These are phyloP conservation scores for Temnothorax ravouxi DNA, from an alignment of 2,888 invertebrate genomes.

Conservation along the genomic window DNA sequence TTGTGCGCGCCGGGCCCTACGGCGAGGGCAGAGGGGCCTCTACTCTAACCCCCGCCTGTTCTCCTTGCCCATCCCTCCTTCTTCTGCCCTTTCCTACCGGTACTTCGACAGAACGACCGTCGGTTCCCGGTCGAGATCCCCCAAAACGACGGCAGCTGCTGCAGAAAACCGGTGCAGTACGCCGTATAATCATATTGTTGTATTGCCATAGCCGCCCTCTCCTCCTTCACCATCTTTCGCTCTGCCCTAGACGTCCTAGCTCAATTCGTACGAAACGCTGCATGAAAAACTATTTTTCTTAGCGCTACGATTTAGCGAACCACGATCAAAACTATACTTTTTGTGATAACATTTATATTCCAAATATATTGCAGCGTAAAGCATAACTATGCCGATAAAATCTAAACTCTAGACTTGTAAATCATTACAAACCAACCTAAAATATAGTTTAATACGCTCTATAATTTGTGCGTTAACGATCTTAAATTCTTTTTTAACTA, in stretches of 20 bases:
- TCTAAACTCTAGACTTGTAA: background rate
- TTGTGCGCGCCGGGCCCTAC: slow-evolving; percentile 62
- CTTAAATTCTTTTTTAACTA: background rate
- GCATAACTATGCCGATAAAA: background rate
- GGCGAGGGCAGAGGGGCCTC: slow-evolving; percentile 63
- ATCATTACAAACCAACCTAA: background rate
- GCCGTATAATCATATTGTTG: slow-evolving; percentile 83
- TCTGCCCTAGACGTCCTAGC: slow-evolving; percentile 61
- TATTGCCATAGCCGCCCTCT: slow-evolving; percentile 72
- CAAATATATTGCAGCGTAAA: background rate
- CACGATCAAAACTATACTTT: background rate
- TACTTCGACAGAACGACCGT: slow-evolving; percentile 65
- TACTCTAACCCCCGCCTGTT: slow-evolving; percentile 62
- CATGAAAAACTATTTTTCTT: slow-evolving; percentile 60
- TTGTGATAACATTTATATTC: background rate
- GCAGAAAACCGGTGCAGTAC: slow-evolving; percentile 83
- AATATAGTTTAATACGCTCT: background rate
- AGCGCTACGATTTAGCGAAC: background rate
- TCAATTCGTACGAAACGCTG: slow-evolving; percentile 47
- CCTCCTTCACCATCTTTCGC: slow-evolving; percentile 59
- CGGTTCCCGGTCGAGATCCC: slow-evolving; percentile 76
- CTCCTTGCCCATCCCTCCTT: slow-evolving; percentile 58
- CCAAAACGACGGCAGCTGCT: slow-evolving; percentile 80
- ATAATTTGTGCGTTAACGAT: background rate
- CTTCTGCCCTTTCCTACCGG: slow-evolving; percentile 55